Conservation (phyloP, 2,113 vertebrate genomes). For the Microcebus ravelobensis region DNA sequence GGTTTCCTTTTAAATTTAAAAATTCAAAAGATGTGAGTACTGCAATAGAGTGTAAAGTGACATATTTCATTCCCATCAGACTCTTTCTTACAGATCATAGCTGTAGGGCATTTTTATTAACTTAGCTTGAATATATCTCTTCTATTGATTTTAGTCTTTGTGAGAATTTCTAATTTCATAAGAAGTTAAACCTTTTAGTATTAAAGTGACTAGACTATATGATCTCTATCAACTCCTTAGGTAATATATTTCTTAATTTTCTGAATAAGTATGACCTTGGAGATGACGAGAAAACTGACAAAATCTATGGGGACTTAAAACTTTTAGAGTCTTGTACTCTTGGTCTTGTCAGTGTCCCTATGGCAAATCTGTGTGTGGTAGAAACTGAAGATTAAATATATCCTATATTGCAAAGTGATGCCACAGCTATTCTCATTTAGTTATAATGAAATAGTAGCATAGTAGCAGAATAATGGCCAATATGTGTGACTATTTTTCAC, state of each 20-base stretch:
- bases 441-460: not conserved
- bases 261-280: constrained; percentile 69
- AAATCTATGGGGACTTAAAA: constrained; percentile 23
- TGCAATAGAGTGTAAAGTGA: constrained; percentile 18
- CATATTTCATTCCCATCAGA: constrained; percentile 55
- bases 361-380: not conserved
- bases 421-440: not conserved
- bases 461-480: not conserved
- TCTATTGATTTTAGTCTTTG: constrained; percentile 67
- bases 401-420: not conserved
- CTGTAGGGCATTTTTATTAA: constrained; percentile 72
- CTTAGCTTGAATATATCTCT: constrained; percentile 51
- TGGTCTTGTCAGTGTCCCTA: not conserved
- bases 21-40: constrained; percentile 24
- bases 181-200: constrained; percentile 65
- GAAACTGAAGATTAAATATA: constrained; percentile 27
- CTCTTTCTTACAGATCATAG: constrained; percentile 52
- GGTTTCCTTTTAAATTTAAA: constrained; percentile 63
- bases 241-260: constrained; percentile 55
- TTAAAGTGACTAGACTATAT: constrained; percentile 56
- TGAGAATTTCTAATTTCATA: constrained; percentile 72
- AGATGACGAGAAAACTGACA: constrained; percentile 45
- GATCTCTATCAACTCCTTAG: constrained; percentile 56
- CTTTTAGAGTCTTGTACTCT: constrained; percentile 42
- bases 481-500: not conserved